These are phyloP conservation scores for Turritopsis dohrnii DNA, from an alignment of 30 jellyfish, hydroid and myxozoan genomes.

Conservation along the genomic window DNA sequence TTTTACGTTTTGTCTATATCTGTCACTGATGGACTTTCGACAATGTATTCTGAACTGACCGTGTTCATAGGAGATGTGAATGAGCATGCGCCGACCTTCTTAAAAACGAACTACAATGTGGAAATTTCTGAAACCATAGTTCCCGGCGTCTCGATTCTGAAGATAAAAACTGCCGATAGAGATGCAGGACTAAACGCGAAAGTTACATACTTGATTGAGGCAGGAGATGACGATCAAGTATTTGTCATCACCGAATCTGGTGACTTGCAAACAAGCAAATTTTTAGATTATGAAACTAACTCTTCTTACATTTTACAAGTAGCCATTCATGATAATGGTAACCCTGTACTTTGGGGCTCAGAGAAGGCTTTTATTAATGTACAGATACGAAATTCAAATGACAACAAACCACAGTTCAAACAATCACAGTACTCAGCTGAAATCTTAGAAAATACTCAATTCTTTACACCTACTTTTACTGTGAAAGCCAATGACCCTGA, in stretches of 20 bases:
- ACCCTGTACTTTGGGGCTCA: conserved; percentile 45
- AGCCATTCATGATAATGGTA: conserved; percentile 68
- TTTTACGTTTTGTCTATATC: conserved; percentile 49
- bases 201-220: conserved; percentile 33
- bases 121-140: conserved; percentile 59
- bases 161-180: conserved; percentile 56
- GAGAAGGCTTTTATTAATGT: conserved; percentile 53
- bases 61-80: conserved; percentile 60
- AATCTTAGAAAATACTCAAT: conserved; percentile 48
- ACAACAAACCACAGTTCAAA: conserved; percentile 60
- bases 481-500: conserved; percentile 30
- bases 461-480: background rate
- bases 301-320: conserved; percentile 39
- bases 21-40: conserved; percentile 43
- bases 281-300: conserved; percentile 51
- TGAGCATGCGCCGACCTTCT: conserved; percentile 70
- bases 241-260: conserved; percentile 69
- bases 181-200: conserved; percentile 78
- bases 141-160: conserved; percentile 50
- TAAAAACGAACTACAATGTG: conserved; percentile 32
- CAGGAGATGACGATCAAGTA: conserved; percentile 55
- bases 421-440: conserved; percentile 32
- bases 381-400: conserved; percentile 65
- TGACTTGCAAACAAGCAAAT: conserved; percentile 33
- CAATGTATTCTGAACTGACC: conserved; percentile 52